These are phyloP conservation scores for Stegodyphus mimosarum DNA, from an alignment of 1,140 invertebrate species.

Conservation along the genomic window DNA sequence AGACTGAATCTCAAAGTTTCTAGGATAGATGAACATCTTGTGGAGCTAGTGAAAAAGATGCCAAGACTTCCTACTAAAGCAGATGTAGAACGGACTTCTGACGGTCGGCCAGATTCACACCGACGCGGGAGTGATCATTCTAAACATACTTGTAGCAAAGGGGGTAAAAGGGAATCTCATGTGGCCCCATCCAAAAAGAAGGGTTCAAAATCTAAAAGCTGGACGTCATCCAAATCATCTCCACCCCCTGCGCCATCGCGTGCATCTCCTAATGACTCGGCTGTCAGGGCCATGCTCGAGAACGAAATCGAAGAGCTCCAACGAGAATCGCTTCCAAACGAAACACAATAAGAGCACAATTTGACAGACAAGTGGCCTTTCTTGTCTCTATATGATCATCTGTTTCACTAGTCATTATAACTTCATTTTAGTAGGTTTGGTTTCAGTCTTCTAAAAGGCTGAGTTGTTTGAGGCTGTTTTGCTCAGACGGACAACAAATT, in stretches of 20 bases:
- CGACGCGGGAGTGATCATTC: constrained; percentile 48
- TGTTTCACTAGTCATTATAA: constrained; percentile 46
- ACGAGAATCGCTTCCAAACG: constrained; percentile 60
- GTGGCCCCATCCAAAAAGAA: constrained; percentile 40
- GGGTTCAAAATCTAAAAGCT: constrained; percentile 44
- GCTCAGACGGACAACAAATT: constrained; percentile 55
- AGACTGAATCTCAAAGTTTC: constrained; percentile 83
- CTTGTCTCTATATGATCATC: constrained; percentile 41
- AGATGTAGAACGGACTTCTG: constrained; percentile 27
- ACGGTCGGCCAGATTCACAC: constrained; percentile 29
- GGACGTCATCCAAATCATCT: constrained; percentile 44
- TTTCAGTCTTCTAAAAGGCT: constrained; percentile 14
- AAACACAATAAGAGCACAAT: constrained; percentile 59
- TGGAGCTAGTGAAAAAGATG: constrained; percentile 68
- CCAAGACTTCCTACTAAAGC: constrained; percentile 22
- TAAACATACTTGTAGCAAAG: constrained; percentile 52
- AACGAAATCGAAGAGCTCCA: constrained; percentile 68
- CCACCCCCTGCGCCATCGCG: constrained; percentile 21
- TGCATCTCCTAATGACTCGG: constrained; percentile 54
- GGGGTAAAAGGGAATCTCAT: constrained; percentile 23
- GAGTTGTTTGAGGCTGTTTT: constrained; percentile 31
- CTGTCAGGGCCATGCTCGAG: constrained; percentile 65
- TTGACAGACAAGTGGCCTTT: constrained; percentile 57
- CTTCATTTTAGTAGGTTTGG: constrained; percentile 43
- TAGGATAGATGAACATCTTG: constrained; percentile 83